Conservation (phyloP, 2,797 vertebrate species). For the Antrozous pallidus region DNA sequence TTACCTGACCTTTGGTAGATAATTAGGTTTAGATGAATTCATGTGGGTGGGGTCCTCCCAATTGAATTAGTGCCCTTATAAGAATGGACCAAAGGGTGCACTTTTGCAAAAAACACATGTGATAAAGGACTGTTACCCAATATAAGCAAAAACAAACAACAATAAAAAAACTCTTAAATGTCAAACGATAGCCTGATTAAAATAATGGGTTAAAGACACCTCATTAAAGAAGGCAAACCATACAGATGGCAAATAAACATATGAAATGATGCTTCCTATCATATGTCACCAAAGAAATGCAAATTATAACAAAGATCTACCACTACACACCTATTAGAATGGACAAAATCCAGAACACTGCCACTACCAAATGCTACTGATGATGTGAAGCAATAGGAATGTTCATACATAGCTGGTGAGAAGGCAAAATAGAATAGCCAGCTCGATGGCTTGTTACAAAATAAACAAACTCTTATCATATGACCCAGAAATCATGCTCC, state of each 20-base stretch:
- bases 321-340: not conserved
- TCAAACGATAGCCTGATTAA: not conserved
- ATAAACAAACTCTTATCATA: not conserved
- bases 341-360: not conserved
- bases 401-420: not conserved
- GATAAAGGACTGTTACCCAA: not conserved
- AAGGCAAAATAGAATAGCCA: not conserved
- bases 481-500: not conserved
- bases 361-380: not conserved
- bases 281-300: not conserved
- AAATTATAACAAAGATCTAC: not conserved
- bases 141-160: not conserved
- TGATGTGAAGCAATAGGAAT: not conserved
- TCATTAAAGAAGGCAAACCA: not conserved
- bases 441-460: not conserved
- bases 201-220: not conserved
- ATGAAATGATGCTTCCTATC: not conserved
- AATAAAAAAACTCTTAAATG: not conserved
- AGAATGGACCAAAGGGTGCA: not conserved
- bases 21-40: not conserved
- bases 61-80: not conserved
- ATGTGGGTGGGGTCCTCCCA: not conserved
- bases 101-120: not conserved
- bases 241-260: not conserved
- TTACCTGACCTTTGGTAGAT: not conserved